Evolutionary conservation across 2,113 vertebrate genomes (phyloP), one percentile per base, ranked within the genome.

Genomic region (Xyrauchen texanus): DNA sequence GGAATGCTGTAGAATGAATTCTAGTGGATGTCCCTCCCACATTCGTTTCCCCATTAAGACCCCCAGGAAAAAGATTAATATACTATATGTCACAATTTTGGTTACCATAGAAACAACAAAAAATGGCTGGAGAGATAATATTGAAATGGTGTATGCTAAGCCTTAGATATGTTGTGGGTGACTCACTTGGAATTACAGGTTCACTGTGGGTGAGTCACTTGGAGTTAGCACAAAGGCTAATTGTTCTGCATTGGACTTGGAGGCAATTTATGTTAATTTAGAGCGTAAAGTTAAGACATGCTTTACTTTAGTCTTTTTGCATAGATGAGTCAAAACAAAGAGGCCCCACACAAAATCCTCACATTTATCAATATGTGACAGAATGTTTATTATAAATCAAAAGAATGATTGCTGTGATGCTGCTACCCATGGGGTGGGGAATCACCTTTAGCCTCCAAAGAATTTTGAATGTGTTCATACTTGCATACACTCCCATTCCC

Each of bases 381-480:
- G 82, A 83, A 85, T 88, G 81, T 34, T 34, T 34, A 34, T 84
- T 71, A 77, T 46, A 68, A 69, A 61, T 76, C 82, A 77, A 87
- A 85, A 83, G 88, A 90, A 91, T 84, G 79, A 88, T 92, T 90
- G 89, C 90, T 83, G 81, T 74, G 74, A 79, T 60, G 78, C 79
- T 87, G 84, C 86, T 84, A 83, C 64, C 75, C 82, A 51, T 9
- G 16, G 57, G 55, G 11, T 21, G 52, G 65, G 77, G 46, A 58
- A 52, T 66, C 78, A 79, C 82, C 80, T 78, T 55, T 46, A 58
- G 64, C 45, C 77, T 68, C 6, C 60, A n/a, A 75, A 53, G 52
- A 15, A 52, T 72, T 21, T 58, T 76, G 34, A 21, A 74, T 58
- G 13, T 51, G 44, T 81, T 49, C 44, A 78, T 78, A 68, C 53